Conservation (phyloP, 2,113 vertebrate species). For the Heterocephalus glaber region DNA sequence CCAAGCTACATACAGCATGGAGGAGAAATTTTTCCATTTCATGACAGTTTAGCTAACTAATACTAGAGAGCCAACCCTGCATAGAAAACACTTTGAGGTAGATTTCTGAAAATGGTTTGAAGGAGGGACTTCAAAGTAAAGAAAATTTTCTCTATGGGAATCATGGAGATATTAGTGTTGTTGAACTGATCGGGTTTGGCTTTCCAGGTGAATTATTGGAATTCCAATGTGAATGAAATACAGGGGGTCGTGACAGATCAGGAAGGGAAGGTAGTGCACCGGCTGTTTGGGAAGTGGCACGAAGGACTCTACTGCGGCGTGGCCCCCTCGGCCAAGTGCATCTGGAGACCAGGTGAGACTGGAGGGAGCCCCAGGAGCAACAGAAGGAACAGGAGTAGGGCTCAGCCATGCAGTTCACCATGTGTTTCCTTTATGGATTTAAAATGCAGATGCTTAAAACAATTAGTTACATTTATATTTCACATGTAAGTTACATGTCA, state of each 20-base stretch:
- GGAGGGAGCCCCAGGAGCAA: accelerated
- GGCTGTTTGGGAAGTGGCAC: conserved; percentile 99
- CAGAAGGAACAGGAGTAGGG: background rate
- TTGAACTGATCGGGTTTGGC: background rate
- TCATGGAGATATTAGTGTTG: background rate
- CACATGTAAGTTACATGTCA: background rate
- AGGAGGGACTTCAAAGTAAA: background rate
- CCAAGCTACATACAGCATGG: background rate
- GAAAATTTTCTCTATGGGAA: background rate
- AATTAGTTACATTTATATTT: background rate
- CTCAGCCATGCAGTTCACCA: accelerated
- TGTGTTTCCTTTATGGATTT: background rate
- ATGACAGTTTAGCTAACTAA: background rate
- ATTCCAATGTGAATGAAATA: conserved; percentile 97
- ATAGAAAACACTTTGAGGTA: background rate
- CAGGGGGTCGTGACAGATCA: conserved; percentile 98
- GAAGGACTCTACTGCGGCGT: conserved; percentile 97
- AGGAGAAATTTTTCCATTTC: background rate
- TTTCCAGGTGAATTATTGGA: conserved; percentile 97
- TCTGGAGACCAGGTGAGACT: conserved; percentile 96
- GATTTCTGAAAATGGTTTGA: background rate
- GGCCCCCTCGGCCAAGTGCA: conserved; percentile 96
- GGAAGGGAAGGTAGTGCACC: conserved; percentile 96
- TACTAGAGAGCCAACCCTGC: background rate
- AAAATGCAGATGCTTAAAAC: background rate